These are phyloP conservation scores for Drosophila crucigera DNA, from an alignment of 2,888 invertebrate species.

Conservation along the genomic window DNA sequence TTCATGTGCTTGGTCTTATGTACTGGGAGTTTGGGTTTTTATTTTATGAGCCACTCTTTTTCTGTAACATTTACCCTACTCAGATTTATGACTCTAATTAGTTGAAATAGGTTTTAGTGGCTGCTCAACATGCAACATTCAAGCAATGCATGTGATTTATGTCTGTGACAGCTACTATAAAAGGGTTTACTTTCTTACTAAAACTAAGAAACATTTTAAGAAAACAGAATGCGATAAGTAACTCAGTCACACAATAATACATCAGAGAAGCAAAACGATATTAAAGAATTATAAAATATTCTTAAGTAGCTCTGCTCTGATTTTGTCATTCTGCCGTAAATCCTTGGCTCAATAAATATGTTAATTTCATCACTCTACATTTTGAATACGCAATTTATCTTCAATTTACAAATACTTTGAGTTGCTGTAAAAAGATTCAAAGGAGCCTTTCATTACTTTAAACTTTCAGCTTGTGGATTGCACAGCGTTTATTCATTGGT, in stretches of 20 bases:
- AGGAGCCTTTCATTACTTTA: background rate
- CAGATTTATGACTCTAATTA: slow-evolving; percentile 72
- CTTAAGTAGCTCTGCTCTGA: background rate
- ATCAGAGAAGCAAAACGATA: background rate
- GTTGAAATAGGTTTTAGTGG: slow-evolving; percentile 57
- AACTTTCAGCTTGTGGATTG: background rate
- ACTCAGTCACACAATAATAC: background rate
- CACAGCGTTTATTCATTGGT: slow-evolving; percentile 4
- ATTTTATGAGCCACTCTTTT: slow-evolving; percentile 20
- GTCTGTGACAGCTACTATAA: slow-evolving; percentile 7
- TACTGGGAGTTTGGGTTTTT: slow-evolving; percentile 5
- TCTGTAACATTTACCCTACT: background rate
- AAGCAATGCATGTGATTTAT: slow-evolving; percentile 57
- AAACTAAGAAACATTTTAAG: background rate
- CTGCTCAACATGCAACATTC: slow-evolving; percentile 54
- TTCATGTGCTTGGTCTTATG: slow-evolving; percentile 30
- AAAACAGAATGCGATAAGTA: slow-evolving; percentile 31
- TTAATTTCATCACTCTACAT: background rate
- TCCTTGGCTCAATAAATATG: background rate
- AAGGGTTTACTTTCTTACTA: background rate
- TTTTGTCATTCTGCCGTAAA: background rate
- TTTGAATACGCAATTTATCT: background rate
- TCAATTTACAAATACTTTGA: background rate
- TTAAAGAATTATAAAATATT: background rate
- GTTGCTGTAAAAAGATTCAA: background rate